Percentiles rank a stretch among this genome's conserved stretches.
These are phyloP conservation scores for Mnemiopsis leidyi DNA, from an alignment of 37 sponge, comb jelly and placozoan species.

Conservation along the genomic window DNA sequence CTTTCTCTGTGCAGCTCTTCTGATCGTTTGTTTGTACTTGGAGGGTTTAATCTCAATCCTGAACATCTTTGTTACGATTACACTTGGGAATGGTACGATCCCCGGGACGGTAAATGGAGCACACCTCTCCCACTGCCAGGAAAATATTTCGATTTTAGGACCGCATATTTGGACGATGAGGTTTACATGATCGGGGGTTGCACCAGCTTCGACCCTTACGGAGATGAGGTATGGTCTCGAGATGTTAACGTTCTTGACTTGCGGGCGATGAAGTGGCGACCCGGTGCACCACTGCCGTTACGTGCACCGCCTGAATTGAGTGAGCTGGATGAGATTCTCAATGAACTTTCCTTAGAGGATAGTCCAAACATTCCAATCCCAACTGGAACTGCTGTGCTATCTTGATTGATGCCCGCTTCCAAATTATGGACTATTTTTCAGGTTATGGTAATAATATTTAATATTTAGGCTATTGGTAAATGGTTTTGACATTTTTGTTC, in stretches of 20 bases:
- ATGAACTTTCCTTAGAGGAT: background rate
- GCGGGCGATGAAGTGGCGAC: background rate
- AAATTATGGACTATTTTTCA: too few relatives aligned
- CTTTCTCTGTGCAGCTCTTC: background rate
- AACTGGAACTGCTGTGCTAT: background rate
- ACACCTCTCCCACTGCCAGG: background rate
- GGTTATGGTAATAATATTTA: too few relatives aligned
- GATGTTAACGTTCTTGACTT: conserved; percentile 12
- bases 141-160: background rate
- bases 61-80: background rate
- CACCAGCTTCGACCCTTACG: background rate
- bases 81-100: conserved; percentile 45
- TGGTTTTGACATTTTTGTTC: too few relatives aligned
- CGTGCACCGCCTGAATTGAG: background rate
- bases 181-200: conserved; percentile 2
- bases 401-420: too few relatives aligned
- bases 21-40: background rate
- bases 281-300: background rate
- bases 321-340: background rate
- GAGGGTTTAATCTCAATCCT: conserved; percentile 7
- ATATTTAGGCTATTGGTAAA: too few relatives aligned
- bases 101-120: background rate
- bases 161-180: background rate
- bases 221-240: background rate
- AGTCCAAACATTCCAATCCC: background rate